Evolutionary conservation across 2,888 invertebrate genomes (phyloP), one percentile per base, ranked within the genome.

Genomic region (Coelinius sp.): DNA sequence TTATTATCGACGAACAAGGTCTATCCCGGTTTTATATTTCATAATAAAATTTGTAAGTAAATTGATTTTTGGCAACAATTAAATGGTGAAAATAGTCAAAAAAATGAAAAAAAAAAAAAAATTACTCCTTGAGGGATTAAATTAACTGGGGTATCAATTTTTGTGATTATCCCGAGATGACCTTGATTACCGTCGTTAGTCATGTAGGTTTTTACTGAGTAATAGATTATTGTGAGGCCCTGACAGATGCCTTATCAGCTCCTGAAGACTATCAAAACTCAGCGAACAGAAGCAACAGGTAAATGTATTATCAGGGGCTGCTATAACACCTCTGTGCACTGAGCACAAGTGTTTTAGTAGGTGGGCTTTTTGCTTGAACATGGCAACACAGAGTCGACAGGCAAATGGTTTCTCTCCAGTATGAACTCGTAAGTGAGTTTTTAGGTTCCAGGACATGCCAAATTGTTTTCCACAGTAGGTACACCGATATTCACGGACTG

Each of bases 291-390:
- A 96, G 88, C 95, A 96, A 87, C 95, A 96, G 86, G 94, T 94
- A 84, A 95, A 95, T 67, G 91, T 91, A 76, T 92, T 92, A 83
- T 95, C 94, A 77, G 94, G 93, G 46, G 94, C 94, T 52, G 95
- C 94, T 88, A 95, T 95, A 75, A 95, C 94, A 87, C 95, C 95
- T 79, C 95, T 92, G 90, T 96, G 95, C 75, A 96, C 95, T 76
- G 95, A 95, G 88, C 95, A 95, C 84, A 96, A 90, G 85, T 96
- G 95, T 89, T 95, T 96, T 73, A 96, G 88, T 80, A 96, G 90
- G 86, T 96, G 95, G 5, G 95, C 95, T 86, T 96, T 96, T 84
- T 96, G 95, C 88, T 96, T 96, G 88, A 96, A 96, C 95, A 95
- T 96, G 70, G 95, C 95, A 73, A 95, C 95, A 85, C 95, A 96